Evolutionary conservation across 1,140 invertebrate genomes (phyloP).

Genomic region (Drosophila takahashii): DNA sequence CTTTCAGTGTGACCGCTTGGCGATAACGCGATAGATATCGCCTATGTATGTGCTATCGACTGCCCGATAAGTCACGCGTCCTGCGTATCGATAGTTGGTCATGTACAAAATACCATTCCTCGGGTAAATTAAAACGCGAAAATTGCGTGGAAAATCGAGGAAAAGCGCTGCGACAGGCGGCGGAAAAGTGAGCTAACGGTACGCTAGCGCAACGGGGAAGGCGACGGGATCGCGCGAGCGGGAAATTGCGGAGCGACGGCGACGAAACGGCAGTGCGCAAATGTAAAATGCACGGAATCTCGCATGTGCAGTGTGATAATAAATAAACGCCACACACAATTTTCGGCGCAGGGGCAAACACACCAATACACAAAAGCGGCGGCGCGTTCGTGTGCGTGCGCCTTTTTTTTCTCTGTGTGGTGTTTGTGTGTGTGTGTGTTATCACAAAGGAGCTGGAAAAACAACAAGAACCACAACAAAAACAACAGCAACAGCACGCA

Average conservation of each 20-base stretch:
- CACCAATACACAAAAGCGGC: slow-evolving; percentile 47
- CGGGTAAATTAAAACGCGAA: slow-evolving; percentile 24
- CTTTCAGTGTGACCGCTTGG: background rate
- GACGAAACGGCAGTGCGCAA: slow-evolving; percentile 61
- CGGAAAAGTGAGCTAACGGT: slow-evolving; percentile 12
- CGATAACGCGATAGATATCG: background rate
- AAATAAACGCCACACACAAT: slow-evolving; percentile 53
- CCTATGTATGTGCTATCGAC: background rate
- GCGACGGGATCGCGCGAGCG: slow-evolving; percentile 16
- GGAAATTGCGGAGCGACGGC: slow-evolving; percentile 25
- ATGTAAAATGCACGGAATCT: slow-evolving; percentile 71
- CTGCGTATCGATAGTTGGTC: background rate
- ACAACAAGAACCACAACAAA: background rate
- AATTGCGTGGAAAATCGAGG: slow-evolving; percentile 32
- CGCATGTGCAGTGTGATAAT: slow-evolving; percentile 67
- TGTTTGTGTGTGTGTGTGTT: slow-evolving; percentile 18
- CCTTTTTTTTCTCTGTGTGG: slow-evolving; percentile 8
- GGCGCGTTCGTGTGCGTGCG: slow-evolving; percentile 24
- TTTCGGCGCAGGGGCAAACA: slow-evolving; percentile 67
- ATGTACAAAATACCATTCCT: slow-evolving; percentile 20
- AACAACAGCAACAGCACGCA: slow-evolving; percentile 18
- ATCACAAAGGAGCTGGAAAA: slow-evolving; percentile 37
- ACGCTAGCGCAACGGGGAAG: slow-evolving; percentile 1
- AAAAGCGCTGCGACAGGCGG: slow-evolving; percentile 25
- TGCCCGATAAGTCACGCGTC: background rate